Base-by-base conservation (phyloP, 2,888 invertebrate species). In the Eumerus sabulonum region DNA sequence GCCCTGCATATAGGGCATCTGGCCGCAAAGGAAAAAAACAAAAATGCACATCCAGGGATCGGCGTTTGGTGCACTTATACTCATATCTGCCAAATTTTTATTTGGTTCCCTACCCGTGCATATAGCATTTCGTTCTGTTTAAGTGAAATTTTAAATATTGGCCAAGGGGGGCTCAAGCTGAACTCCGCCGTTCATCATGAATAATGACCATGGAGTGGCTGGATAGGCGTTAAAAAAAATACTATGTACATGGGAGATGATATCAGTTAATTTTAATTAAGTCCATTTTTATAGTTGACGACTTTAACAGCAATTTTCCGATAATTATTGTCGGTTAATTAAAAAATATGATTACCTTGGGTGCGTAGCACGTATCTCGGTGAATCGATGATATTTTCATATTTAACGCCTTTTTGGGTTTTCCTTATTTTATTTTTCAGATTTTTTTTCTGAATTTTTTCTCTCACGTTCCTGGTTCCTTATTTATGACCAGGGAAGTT, bases 251-350 rank as follows among this genome's bases (percentile, higher is more conserved):
- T 35, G 17, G 19, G 35, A 63, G 59, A 70, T 63, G 60, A 19
- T 79, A 73, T 74, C 81, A 66, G 81, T 81, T 70, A 81, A 81
- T 81, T 76, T 81, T 81, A 81, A 81, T 81, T 81, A 81, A 81
- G 76, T 62, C 51, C 56, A 53, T 71, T 71, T 76, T 81, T 81
- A 71, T 71, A 66, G 81, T 76, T 70, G 76, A 71, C 81, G 71
- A 81, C 71, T 66, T 81, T 81, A 76, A 81, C 76, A 71, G 51
- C 70, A 71, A 81, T 76, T 76, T 76, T 76, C n/a, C 76, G 76
- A 81, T 81, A 71, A 81, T 81, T 81, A 81, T 81, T 71, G 76
- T 66, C 51, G 70, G 76, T 66, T 81, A 76, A 81, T 81, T 81
- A 71, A 81, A 81, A 81, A 81, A 66, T 81, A 81, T 81, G 66